These are phyloP conservation scores for Drosophila arizonae DNA, from an alignment of 1,140 invertebrate genomes.

Conservation along the genomic window DNA sequence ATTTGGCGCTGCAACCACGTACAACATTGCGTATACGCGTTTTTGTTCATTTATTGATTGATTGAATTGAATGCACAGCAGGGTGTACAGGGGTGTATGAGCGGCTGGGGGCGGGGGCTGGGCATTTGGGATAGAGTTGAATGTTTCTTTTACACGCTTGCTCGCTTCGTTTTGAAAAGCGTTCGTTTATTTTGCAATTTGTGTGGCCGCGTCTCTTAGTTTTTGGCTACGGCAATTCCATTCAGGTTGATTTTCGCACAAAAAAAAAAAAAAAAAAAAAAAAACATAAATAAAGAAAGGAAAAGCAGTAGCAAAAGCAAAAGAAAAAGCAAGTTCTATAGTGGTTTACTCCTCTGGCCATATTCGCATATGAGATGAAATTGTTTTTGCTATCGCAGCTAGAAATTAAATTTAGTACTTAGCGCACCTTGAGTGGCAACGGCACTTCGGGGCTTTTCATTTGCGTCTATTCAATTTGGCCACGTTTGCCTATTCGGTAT, in stretches of 20 bases:
- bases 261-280: not conserved
- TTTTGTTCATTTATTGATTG: constrained; percentile 80
- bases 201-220: constrained; percentile 27
- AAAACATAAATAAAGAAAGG: too few species aligned
- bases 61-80: constrained; percentile 50
- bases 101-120: not conserved
- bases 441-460: not conserved
- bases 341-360: too few species aligned
- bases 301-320: too few species aligned
- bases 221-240: constrained; percentile 4
- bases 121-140: too few species aligned
- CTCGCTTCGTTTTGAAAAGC: constrained; percentile 51
- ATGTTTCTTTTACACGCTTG: constrained; percentile 56
- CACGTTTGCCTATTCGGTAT: constrained; percentile 69
- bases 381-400: constrained; percentile 38
- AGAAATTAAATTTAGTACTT: constrained; percentile 66
- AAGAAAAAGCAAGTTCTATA: constrained; percentile 26
- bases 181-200: constrained; percentile 61
- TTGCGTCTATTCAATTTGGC: constrained; percentile 68
- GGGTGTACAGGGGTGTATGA: too few species aligned
- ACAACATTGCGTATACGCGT: constrained; percentile 79
- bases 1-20: constrained; percentile 48
- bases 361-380: constrained; percentile 2
- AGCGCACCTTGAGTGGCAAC: constrained; percentile 15
- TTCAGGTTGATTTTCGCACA: constrained; percentile 55